Percentiles rank a stretch among this genome's conserved stretches.
Evolutionary conservation across 2,797 vertebrate genomes (phyloP).

Genomic region (Atherinosoma microstoma): DNA sequence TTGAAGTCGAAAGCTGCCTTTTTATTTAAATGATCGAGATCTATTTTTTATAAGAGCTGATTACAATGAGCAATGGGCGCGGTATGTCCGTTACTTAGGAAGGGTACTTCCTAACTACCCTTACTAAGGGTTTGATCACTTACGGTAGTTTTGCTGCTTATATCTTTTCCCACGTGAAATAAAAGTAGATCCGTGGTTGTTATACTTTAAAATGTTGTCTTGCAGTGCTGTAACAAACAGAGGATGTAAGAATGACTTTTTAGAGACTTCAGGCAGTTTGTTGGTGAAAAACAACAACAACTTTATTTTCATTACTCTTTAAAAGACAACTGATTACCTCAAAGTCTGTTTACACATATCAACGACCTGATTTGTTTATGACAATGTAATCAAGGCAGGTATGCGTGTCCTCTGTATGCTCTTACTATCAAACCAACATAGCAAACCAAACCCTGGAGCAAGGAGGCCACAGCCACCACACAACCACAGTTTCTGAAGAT

Average conservation of each 20-base stretch:
- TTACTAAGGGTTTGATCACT: neutral
- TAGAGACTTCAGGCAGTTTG: neutral
- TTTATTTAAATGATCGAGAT: neutral
- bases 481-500: slow-evolving; percentile 8
- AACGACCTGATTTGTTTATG: accelerated
- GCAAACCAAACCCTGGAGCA: slow-evolving; percentile 6
- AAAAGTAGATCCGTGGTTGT: too few species aligned
- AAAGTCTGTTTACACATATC: neutral
- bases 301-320: neutral
- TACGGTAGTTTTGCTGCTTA: neutral
- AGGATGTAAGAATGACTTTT: neutral
- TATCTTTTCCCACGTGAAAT: too few species aligned
- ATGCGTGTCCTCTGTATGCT: neutral
- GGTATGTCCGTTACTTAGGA: slow-evolving; percentile 47
- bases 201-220: neutral
- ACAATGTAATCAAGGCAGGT: neutral
- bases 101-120: too few species aligned
- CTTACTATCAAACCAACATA: neutral
- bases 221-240: neutral
- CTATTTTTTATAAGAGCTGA: slow-evolving; percentile 15
- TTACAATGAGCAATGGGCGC: slow-evolving; percentile 28
- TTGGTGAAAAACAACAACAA: neutral
- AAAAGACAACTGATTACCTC: neutral
- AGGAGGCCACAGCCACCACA: slow-evolving; percentile 9
- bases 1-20: accelerated